phyloP scores from a whole-genome alignment of 2,888 invertebrate genomes.

The Operophtera brumata region DNA sequence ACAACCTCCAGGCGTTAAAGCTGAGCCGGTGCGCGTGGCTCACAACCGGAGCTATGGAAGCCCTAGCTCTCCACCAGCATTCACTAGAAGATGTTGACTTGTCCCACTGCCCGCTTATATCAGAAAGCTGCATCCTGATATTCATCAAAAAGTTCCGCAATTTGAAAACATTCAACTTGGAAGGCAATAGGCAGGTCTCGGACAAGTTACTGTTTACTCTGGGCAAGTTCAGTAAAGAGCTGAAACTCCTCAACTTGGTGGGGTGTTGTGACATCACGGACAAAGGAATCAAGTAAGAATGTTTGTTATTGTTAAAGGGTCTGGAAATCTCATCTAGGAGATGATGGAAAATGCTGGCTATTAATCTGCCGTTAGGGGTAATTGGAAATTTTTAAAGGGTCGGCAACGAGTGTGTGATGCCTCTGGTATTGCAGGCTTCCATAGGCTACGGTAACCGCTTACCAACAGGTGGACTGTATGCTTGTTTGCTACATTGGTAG shows the following conservation, averaged over 20 bases:
- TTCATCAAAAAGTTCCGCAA: conserved; percentile 80
- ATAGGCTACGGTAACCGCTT: no score
- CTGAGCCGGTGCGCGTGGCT: conserved; percentile 84
- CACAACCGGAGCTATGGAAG: conserved; percentile 83
- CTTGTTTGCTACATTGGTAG: no score
- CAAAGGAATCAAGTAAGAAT: conserved; percentile 82
- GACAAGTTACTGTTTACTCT: conserved; percentile 80
- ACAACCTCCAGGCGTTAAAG: conserved; percentile 76
- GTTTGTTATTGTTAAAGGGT: background rate
- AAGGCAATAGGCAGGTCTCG: conserved; percentile 82
- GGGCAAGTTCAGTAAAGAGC: conserved; percentile 74
- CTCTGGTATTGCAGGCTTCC: no score
- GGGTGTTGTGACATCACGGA: conserved; percentile 84
- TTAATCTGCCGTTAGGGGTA: no score
- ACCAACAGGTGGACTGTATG: no score
- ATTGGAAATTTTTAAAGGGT: no score
- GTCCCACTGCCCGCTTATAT: conserved; percentile 76
- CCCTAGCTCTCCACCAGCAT: conserved; percentile 82
- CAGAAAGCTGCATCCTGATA: conserved; percentile 78
- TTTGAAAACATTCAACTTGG: conserved; percentile 78
- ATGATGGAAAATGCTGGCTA: no score
- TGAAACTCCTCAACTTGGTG: conserved; percentile 82
- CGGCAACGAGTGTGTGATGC: no score
- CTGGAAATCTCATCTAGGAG: no score
- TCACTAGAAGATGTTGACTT: conserved; percentile 83